Evolutionary conservation across 2,888 invertebrate genomes (phyloP).

Genomic region (Drosophila recens): DNA sequence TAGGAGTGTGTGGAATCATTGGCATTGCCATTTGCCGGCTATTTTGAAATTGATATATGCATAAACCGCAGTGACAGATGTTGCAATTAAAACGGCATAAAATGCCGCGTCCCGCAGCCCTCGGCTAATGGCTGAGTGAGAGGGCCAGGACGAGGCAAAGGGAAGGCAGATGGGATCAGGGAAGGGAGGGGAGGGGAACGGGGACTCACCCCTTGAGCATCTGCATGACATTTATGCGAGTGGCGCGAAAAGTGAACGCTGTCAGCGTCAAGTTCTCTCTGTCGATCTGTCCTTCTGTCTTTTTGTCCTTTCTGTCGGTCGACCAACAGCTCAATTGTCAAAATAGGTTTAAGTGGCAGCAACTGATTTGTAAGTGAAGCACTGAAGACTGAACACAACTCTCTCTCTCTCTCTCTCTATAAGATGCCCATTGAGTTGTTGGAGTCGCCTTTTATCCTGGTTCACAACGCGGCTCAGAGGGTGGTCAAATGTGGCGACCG

Average conservation of each 20-base stretch:
- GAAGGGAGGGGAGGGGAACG: neutral
- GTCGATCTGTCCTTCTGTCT: neutral
- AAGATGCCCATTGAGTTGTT: slow-evolving; percentile 41
- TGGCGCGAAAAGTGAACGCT: slow-evolving; percentile 68
- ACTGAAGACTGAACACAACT: neutral
- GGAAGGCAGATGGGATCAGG: slow-evolving; percentile 2
- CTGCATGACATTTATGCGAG: slow-evolving; percentile 34
- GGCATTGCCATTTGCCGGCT: slow-evolving; percentile 68
- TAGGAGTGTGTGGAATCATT: slow-evolving; percentile 30
- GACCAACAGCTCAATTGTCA: slow-evolving; percentile 83
- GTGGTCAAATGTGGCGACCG: slow-evolving; percentile 71
- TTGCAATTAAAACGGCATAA: slow-evolving; percentile 84
- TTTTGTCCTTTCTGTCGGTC: slow-evolving; percentile 45
- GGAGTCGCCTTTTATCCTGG: slow-evolving; percentile 8
- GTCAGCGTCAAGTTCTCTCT: slow-evolving; percentile 49
- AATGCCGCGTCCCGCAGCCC: slow-evolving; percentile 63
- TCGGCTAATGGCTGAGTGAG: slow-evolving; percentile 50
- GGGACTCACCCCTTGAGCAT: slow-evolving; percentile 21
- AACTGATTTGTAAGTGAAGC: slow-evolving; percentile 70
- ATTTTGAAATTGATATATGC: slow-evolving; percentile 82
- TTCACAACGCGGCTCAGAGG: slow-evolving; percentile 51
- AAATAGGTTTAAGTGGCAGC: slow-evolving; percentile 80
- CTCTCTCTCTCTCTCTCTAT: slow-evolving; percentile 4
- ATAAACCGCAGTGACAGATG: slow-evolving; percentile 84
- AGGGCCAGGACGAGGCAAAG: slow-evolving; percentile 11